These are phyloP conservation scores for Fulmarus glacialis DNA, from an alignment of 2,113 vertebrate species.

Conservation along the genomic window DNA sequence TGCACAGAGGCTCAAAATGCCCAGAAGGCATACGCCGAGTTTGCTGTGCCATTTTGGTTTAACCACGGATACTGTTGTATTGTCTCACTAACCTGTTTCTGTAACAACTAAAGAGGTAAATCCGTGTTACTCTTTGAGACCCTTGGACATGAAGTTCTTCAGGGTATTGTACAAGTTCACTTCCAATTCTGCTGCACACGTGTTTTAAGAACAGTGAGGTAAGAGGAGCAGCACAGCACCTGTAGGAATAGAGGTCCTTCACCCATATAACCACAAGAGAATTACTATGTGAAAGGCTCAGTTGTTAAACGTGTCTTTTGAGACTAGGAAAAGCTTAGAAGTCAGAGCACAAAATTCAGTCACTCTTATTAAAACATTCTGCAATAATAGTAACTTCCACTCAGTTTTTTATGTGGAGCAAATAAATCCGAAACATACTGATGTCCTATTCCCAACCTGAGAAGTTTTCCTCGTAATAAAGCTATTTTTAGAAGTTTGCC, in stretches of 20 bases:
- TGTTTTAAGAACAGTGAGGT: neutral
- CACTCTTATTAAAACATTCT: neutral
- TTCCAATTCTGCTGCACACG: fast-evolving
- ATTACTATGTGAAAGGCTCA: neutral
- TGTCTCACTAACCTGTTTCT: neutral
- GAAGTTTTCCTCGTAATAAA: neutral
- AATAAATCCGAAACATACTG: neutral
- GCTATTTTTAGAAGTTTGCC: slow-evolving; percentile 30
- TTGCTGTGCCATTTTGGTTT: neutral
- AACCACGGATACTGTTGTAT: fast-evolving
- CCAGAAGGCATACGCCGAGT: fast-evolving
- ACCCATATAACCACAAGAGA: neutral
- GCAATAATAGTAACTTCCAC: neutral
- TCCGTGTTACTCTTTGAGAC: fast-evolving
- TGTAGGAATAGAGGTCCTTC: neutral
- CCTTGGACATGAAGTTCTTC: neutral
- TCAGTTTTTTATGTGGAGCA: neutral
- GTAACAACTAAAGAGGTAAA: neutral
- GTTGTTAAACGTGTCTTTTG: neutral
- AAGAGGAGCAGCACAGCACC: neutral
- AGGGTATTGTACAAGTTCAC: too few relatives aligned
- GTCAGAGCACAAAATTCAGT: neutral
- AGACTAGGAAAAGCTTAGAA: neutral
- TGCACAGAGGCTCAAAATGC: fast-evolving
- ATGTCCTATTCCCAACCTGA: neutral